Evolutionary conservation across 2,797 vertebrate genomes (phyloP).

Genomic region (Alauda arvensis): DNA sequence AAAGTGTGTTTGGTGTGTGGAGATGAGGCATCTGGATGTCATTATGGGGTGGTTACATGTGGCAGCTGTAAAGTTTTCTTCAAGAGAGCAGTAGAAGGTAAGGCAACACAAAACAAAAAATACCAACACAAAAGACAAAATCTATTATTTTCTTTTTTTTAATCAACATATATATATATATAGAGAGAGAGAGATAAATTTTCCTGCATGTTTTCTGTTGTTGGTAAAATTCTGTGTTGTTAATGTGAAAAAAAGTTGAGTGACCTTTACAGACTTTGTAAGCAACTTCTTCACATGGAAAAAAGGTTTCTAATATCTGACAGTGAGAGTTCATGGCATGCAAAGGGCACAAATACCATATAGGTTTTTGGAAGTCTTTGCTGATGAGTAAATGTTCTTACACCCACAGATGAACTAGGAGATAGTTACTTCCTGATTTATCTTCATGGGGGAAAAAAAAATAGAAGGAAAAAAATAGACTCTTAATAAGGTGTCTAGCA

Average conservation of each 20-base stretch:
- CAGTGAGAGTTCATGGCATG: neutral
- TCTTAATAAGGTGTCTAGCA: neutral
- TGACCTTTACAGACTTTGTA: neutral
- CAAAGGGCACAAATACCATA: neutral
- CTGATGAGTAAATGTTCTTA: neutral
- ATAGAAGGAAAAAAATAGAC: neutral
- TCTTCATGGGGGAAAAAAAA: neutral
- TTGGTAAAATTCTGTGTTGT: neutral
- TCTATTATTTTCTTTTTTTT: fast-evolving
- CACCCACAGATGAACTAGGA: neutral
- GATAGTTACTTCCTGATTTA: neutral
- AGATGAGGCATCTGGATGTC: constrained; percentile 97
- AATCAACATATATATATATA: fast-evolving
- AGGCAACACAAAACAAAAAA: constrained; percentile 8
- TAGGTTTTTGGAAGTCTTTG: neutral
- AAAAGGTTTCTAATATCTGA: neutral
- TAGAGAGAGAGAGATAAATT: too few relatives aligned
- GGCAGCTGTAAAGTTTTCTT: constrained; percentile 99
- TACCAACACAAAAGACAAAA: neutral
- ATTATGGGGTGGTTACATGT: constrained; percentile 97
- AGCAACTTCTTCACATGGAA: neutral
- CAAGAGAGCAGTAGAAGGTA: constrained; percentile 99
- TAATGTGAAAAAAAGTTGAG: neutral
- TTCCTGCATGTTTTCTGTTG: neutral
- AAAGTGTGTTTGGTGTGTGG: constrained; percentile 98